These are phyloP conservation scores for Petrolisthes manimaculis DNA, from an alignment of 2,888 invertebrate genomes.

Conservation along the genomic window DNA sequence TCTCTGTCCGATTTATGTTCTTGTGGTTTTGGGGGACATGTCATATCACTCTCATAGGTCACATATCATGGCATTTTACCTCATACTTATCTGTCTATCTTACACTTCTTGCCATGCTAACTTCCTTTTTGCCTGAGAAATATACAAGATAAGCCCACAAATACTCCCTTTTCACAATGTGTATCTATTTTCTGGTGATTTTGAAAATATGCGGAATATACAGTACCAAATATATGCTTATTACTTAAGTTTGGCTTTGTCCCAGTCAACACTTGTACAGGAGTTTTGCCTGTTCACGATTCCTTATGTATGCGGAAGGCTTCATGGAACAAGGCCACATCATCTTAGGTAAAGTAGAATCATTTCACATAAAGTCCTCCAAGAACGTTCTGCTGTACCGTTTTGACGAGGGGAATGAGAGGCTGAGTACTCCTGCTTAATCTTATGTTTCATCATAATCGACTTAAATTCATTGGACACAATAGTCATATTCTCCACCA, in stretches of 20 bases:
- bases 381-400: slow-evolving; percentile 19
- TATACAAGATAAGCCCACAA: too few relatives aligned
- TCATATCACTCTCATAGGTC: neutral
- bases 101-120: too few relatives aligned
- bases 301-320: slow-evolving; percentile 21
- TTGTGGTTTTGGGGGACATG: neutral
- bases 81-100: too few relatives aligned
- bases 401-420: slow-evolving; percentile 6
- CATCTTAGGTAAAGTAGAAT: slow-evolving; percentile 26
- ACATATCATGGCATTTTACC: too few relatives aligned
- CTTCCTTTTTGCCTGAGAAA: too few relatives aligned
- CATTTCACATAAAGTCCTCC: slow-evolving; percentile 25
- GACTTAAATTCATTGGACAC: slow-evolving; percentile 13
- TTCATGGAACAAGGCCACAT: slow-evolving; percentile 19
- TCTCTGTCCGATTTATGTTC: neutral
- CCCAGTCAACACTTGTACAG: slow-evolving; percentile 8
- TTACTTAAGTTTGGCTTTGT: slow-evolving; percentile 22
- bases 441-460: neutral
- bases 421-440: slow-evolving; percentile 36
- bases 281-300: slow-evolving; percentile 11
- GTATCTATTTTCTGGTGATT: too few relatives aligned
- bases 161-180: too few relatives aligned
- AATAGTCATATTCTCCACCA: slow-evolving; percentile 20
- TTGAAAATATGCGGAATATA: too few relatives aligned
- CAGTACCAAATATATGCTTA: too few relatives aligned